Base-by-base conservation (phyloP, 1,140 invertebrate species). In the Gryon sp. region DNA sequence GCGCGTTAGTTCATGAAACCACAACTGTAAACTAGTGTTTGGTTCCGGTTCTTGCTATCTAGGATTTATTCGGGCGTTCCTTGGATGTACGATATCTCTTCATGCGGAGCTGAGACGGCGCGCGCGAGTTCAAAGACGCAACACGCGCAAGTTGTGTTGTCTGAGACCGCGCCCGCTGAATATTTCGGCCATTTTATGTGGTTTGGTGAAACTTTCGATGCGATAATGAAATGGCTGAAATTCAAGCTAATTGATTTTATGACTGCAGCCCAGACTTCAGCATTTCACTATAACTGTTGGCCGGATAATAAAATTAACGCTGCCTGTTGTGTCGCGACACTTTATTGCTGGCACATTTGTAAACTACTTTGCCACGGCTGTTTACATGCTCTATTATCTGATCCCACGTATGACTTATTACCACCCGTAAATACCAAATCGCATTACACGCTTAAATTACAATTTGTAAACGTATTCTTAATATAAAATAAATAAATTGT, bases 321-420 rank as follows among this genome's bases (percentile, higher is more conserved):
- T 3, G 24, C 1, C 43, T 41, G 48, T 62, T 52, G 36, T 62
- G 30, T 22, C 34, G 14, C 53, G 53, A 20, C 34, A 32, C 46
- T 52, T 70, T 65, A 55, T 73, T 36, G 50, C 7, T 22, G 16
- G 19, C 24, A 19, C 48, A 22, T 46, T 60, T 60, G 53, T 60
- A 43, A 60, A 60, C 55, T 52, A 70, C 46, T 70, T 60, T 45
- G 36, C 53, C 12, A 26, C 20, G 50, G 45, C 50, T 63, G 57
- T 76, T 76, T 65, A 52, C 50, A 59, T 32, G 40, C 28, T 14
- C 46, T 50, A 62, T 69, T 72, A 75, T 80, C 82, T 77, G 66
- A 76, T 80, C 78, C 62, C 76, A 45, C 75, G 78, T 78, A 83
- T 85, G 83, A 79, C 75, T 66, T 62, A 46, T 60, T 52, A 46